phyloP scores from a whole-genome alignment of 2,797 vertebrate genomes.

The Crenichthys baileyi region DNA sequence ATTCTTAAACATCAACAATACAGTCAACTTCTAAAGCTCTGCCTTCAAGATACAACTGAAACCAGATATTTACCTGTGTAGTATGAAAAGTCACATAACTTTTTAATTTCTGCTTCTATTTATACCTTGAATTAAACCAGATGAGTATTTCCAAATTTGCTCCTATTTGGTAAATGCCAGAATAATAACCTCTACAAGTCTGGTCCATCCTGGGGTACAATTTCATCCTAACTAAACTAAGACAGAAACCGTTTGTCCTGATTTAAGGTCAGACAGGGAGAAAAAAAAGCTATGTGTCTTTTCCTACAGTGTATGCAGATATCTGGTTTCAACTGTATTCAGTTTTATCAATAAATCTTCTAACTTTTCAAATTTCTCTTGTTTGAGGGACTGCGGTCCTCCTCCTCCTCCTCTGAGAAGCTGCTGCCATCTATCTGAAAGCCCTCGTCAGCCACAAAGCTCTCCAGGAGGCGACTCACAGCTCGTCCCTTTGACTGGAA shows the following conservation, averaged over 20 bases:
- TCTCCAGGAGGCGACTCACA: conserved; percentile 95
- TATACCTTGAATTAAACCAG: neutral
- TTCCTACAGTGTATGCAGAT: neutral
- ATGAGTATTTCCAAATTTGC: neutral
- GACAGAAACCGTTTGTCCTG: neutral
- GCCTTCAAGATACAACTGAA: neutral
- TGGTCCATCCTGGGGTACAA: neutral
- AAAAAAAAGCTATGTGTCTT: neutral
- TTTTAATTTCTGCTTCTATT: too few relatives aligned
- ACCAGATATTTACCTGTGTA: neutral
- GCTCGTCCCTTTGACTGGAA: conserved; percentile 88
- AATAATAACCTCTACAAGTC: neutral
- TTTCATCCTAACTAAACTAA: neutral
- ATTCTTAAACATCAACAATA: neutral
- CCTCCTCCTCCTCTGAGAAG: conserved; percentile 97
- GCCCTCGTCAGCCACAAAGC: conserved; percentile 94
- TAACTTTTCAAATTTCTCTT: conserved; percentile 85
- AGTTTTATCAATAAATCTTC: conserved; percentile 35
- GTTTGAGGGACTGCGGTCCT: conserved; percentile 77
- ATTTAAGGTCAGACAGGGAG: neutral
- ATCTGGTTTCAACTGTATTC: neutral
- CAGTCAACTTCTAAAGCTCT: neutral
- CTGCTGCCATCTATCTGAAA: conserved; percentile 96
- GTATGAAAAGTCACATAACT: neutral
- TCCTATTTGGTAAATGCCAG: neutral